phyloP scores from a whole-genome alignment of 2,888 invertebrate genomes.

The Pandemis corylana region DNA sequence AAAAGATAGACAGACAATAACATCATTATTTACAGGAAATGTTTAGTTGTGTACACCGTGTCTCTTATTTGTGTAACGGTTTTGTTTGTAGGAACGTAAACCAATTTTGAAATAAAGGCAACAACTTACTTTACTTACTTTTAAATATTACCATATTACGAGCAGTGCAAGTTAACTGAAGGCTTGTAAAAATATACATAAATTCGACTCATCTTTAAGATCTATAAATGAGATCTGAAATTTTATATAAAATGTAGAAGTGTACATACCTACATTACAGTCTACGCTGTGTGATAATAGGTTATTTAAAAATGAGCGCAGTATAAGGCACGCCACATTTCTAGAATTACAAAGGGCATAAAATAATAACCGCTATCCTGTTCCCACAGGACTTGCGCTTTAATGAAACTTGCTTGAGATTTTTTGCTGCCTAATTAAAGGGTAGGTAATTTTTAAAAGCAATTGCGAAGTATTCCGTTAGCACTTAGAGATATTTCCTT shows the following conservation, averaged over 20 bases:
- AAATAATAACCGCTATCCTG: conserved; percentile 54
- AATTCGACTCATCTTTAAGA: too few species aligned
- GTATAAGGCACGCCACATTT: conserved; percentile 41
- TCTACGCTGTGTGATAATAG: background rate
- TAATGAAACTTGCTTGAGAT: conserved; percentile 51
- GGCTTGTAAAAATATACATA: too few species aligned
- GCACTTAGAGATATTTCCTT: background rate
- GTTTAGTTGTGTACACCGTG: too few species aligned
- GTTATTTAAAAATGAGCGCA: conserved; percentile 8
- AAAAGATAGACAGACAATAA: too few species aligned
- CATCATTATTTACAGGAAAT: too few species aligned
- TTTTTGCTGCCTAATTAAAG: conserved; percentile 41
- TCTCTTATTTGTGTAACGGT: too few species aligned
- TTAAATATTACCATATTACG: too few species aligned
- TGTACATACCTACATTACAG: too few species aligned
- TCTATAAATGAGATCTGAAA: background rate
- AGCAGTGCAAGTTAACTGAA: too few species aligned
- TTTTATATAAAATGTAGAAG: background rate
- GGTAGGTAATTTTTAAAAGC: conserved; percentile 23
- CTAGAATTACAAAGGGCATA: conserved; percentile 43
- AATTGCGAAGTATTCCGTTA: background rate
- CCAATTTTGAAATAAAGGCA: too few species aligned
- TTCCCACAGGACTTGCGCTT: conserved; percentile 44
- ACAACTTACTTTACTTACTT: too few species aligned
- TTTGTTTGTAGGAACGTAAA: too few species aligned